These are phyloP conservation scores for Carassius gibelio DNA, from an alignment of 2,113 vertebrate genomes.

Conservation along the genomic window DNA sequence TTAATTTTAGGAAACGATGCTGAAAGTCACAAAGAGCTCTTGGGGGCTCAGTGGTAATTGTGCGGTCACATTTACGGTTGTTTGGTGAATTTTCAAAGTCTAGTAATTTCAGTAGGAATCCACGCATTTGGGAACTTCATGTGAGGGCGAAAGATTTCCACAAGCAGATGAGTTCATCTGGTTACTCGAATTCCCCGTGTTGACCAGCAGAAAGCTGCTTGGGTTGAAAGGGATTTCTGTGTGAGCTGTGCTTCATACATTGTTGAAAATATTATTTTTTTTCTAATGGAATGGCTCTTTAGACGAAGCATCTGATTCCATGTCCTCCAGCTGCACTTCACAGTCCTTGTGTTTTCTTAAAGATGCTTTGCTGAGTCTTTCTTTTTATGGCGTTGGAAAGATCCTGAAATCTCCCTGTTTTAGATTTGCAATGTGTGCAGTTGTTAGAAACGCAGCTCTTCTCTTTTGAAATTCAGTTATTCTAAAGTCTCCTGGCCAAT, in stretches of 20 bases:
- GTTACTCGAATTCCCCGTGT: neutral
- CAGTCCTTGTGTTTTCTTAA: neutral
- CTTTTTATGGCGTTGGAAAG: no score
- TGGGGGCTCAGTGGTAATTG: neutral
- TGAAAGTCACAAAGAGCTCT: neutral
- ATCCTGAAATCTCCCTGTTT: neutral
- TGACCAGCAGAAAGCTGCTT: neutral
- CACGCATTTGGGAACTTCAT: neutral
- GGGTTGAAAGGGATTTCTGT: no score
- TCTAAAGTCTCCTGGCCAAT: no score
- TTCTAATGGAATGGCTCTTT: no score
- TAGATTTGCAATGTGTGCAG: neutral
- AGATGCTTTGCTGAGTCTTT: neutral
- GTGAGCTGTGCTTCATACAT: no score
- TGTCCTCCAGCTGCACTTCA: no score
- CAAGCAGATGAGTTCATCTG: neutral
- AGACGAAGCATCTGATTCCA: neutral
- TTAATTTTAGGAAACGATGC: no score
- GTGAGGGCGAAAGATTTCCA: neutral
- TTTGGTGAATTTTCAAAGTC: no score
- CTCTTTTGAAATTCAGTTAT: no score
- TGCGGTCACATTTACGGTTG: no score
- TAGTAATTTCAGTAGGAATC: neutral
- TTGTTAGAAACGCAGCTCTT: neutral
- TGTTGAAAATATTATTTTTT: no score